Conservation (phyloP, 2,113 vertebrate species). For the Taurulus bubalis region DNA sequence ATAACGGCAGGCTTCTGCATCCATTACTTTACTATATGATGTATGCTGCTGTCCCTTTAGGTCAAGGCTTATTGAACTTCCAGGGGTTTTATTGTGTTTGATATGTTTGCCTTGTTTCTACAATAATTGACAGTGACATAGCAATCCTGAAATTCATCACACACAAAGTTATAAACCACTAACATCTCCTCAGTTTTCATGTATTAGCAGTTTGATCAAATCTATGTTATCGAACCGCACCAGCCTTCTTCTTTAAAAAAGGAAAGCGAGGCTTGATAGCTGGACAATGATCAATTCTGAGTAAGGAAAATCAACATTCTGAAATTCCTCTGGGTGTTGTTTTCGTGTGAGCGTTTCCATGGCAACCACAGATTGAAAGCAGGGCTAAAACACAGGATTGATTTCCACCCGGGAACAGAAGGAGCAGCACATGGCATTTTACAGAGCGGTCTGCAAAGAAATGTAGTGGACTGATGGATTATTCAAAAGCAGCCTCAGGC, state of each 20-base stretch:
- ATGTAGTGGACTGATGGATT: slow-evolving; percentile 33
- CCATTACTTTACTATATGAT: background rate
- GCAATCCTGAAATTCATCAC: background rate
- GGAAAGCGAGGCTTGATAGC: background rate
- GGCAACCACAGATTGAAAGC: slow-evolving; percentile 66
- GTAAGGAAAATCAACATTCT: slow-evolving; percentile 56
- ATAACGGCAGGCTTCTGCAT: background rate
- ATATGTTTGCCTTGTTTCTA: background rate
- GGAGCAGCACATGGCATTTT: slow-evolving; percentile 23
- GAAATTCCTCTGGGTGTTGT: slow-evolving; percentile 71
- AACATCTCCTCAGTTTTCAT: background rate
- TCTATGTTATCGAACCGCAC: background rate
- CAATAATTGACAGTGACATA: background rate
- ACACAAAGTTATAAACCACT: background rate
- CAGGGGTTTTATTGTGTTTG: background rate
- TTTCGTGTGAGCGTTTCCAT: slow-evolving; percentile 68
- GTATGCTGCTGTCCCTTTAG: background rate
- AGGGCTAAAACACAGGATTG: slow-evolving; percentile 38
- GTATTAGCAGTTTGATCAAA: background rate
- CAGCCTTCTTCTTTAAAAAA: background rate
- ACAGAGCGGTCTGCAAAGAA: slow-evolving; percentile 6
- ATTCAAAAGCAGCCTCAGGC: slow-evolving; percentile 36
- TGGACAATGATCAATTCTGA: slow-evolving; percentile 46
- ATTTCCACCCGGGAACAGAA: slow-evolving; percentile 49
- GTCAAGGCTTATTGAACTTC: no score